Evolutionary conservation across 1,140 invertebrate species (phyloP), one percentile per base, ranked within the genome.

Genomic region (Caenorhabditis latens): DNA sequence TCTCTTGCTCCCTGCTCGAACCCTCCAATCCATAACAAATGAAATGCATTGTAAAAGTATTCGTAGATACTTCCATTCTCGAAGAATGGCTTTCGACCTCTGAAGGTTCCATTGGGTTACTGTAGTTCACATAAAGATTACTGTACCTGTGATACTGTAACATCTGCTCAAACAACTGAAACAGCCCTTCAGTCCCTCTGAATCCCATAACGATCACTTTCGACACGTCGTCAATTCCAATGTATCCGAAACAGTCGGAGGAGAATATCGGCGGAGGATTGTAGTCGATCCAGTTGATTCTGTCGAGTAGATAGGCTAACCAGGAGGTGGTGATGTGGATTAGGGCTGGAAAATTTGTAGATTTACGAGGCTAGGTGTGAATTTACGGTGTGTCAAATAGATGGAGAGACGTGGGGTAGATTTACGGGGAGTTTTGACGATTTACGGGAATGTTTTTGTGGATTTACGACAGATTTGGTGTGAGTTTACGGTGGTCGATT

Each of bases 1-100:
- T 24, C 40, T 21, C 65, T 21, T 8, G 58, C 42, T 16, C 65
- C 87, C 16, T 84, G 24, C 63, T 89, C 79, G 13, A 89, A 21
- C 1, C 88, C 88, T 43, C 86, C 88, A 79, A 61, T 85, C 88
- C 88, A 89, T 16, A 89, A 42, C 8, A 40, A 43, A 50, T 84
- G 58, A 83, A 89, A 89, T 4, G 88, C 88, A 24, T 88, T 65
- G 65, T 88, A 88, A 83, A 89, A 89, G 50, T 89, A 89, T 16
- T 65, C 75, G 32, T 82, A 86, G 19, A 85, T 50, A 24, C 14
- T 46, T 19, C 85, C 85, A 58, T 82, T 58, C 9, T 82, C 24
- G n/a, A 46, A 86, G 42, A 86, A 86, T 40, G 24, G 55, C 21
- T 24, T 55, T 4, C 21, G 6, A 21, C 67, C 65, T 19, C 67